Conservation (phyloP, 1,140 invertebrate species). For the Trypoxylus dichotomus region DNA sequence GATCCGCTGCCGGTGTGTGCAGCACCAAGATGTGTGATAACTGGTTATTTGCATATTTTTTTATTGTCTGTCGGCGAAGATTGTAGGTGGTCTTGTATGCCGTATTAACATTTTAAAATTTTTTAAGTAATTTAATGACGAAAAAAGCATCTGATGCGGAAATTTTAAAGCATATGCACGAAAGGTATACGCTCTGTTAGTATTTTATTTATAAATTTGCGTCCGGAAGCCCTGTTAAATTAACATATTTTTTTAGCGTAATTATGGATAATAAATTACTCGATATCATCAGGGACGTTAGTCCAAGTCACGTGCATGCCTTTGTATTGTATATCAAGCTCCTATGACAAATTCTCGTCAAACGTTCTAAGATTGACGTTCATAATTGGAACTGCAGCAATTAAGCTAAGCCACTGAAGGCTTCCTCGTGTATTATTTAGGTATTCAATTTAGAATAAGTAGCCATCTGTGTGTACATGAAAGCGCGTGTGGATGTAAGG, state of each 20-base stretch:
- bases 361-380: background rate
- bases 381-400: background rate
- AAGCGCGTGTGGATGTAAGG: background rate
- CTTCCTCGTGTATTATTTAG: background rate
- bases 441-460: background rate
- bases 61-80: background rate
- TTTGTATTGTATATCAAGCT: too few relatives aligned
- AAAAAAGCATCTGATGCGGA: constrained; percentile 14
- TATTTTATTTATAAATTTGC: constrained; percentile 13
- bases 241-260: background rate
- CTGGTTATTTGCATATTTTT: constrained; percentile 18
- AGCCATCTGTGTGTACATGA: background rate
- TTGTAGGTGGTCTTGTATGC: constrained; percentile 4
- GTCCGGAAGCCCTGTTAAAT: background rate
- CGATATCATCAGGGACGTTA: background rate
- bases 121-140: background rate
- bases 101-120: constrained; percentile 17
- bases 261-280: background rate
- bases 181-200: background rate
- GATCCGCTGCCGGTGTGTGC: background rate
- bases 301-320: too few relatives aligned
- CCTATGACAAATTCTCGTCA: too few relatives aligned
- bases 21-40: background rate
- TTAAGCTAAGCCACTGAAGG: background rate
- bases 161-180: background rate